Base-by-base conservation (phyloP, 1,140 invertebrate genomes). In the Drosophila oshimai region DNA sequence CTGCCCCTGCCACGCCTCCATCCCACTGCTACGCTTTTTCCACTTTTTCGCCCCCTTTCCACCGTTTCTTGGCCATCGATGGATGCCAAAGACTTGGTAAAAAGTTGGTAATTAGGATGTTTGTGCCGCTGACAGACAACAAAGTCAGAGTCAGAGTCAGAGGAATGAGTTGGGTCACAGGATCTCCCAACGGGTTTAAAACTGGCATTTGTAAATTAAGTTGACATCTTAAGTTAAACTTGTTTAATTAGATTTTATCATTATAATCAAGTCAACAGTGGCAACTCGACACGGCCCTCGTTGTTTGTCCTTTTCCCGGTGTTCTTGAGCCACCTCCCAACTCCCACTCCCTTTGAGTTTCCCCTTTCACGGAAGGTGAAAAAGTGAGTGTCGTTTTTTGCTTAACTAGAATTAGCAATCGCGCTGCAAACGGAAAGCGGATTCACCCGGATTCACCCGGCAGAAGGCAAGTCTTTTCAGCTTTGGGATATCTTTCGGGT, bases 71-170 rank as follows among this genome's bases (percentile, higher is more conserved):
- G 13, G 28, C 13, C 57, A 73, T 73, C 72, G 70, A 73, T 72
- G 71, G 44, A 49, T 45, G 41, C 6, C 54, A 53, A 47, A 72
- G 78, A 69, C 51, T 70, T 64, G 53, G 70, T 70, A 88, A 81
- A 87, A 87, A 87, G 73, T 87, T 88, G 83, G 83, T 87, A 87
- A 87, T 87, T 87, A 87, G 73, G 77, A 88, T 87, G 83, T 87
- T 87, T 87, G 81, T 81, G 77, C 68, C 76, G 80, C 36, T 26
- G 45, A 39, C 45, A 70, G 41, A 34, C 36, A 29, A 29, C 31
- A 22, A 22, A 12, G 4, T 0, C n/a, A n/a, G n/a, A n/a, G n/a
- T n/a, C n/a, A n/a, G n/a, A n/a, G n/a, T 20, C 24, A 46, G 50
- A 28, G 5, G 39, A 17, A 22, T 15, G 33, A 37, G 39, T 12